phyloP scores from a whole-genome alignment of 2,888 invertebrate genomes.

The Drosophila testacea region DNA sequence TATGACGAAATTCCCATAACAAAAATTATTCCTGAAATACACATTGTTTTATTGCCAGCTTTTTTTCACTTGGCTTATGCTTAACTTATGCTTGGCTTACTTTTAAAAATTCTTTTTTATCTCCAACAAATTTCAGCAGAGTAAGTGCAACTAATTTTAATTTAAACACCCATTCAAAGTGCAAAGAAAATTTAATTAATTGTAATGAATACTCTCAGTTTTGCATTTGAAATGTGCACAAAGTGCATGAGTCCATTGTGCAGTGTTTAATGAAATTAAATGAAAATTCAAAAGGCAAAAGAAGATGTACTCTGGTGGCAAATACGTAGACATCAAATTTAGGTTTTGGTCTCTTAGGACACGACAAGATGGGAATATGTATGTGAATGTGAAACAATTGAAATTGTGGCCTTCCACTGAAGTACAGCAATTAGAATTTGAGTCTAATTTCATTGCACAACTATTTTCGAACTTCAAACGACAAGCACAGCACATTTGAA shows the following conservation, averaged over 20 bases:
- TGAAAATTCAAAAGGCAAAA: not conserved
- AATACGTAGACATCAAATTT: not conserved
- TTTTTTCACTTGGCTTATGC: too few relatives aligned
- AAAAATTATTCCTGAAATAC: too few relatives aligned
- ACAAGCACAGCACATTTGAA: conserved; percentile 39
- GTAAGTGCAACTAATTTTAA: not conserved
- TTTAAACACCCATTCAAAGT: not conserved
- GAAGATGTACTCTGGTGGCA: conserved; percentile 28
- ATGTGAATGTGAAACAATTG: conserved; percentile 9
- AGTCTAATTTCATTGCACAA: conserved; percentile 76
- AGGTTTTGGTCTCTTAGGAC: not conserved
- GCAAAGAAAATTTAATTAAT: conserved; percentile 18
- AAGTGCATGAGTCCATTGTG: conserved; percentile 11
- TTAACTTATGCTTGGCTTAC: too few relatives aligned
- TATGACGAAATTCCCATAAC: too few relatives aligned
- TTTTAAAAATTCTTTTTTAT: too few relatives aligned
- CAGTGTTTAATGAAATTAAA: conserved; percentile 43
- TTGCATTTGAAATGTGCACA: conserved; percentile 26
- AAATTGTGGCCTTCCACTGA: conserved; percentile 39
- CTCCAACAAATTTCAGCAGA: too few relatives aligned
- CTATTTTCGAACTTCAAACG: conserved; percentile 68
- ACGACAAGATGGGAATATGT: not conserved
- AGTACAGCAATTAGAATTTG: conserved; percentile 67
- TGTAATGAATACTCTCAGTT: conserved; percentile 9
- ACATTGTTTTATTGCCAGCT: too few relatives aligned